Conservation (phyloP, 1,140 invertebrate genomes). For the Zaprionus inermis region DNA sequence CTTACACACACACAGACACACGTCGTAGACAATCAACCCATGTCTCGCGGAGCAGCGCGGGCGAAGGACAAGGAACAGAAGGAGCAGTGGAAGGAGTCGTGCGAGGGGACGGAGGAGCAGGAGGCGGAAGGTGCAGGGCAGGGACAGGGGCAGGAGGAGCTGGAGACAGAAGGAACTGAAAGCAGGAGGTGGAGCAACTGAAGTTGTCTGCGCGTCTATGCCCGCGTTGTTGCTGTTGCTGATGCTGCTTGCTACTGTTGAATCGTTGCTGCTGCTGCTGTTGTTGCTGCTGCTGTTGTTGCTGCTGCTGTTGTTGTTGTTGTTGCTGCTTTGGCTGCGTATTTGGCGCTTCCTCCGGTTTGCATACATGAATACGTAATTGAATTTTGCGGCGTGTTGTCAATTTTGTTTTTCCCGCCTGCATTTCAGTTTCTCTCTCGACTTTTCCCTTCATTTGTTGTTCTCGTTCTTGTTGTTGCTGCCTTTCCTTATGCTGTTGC, state of each 20-base stretch:
- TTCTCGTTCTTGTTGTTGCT: conserved; percentile 21
- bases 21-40: conserved; percentile 56
- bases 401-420: conserved; percentile 79
- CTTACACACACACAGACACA: conserved; percentile 11
- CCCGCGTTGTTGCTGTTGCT: conserved; percentile 27
- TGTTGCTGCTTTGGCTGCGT: conserved; percentile 56
- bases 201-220: conserved; percentile 39
- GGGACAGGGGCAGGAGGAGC: neutral
- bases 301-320: conserved; percentile 23
- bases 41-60: conserved; percentile 43
- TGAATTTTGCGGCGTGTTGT: conserved; percentile 80
- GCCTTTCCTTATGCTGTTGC: conserved; percentile 35
- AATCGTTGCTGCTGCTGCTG: conserved; percentile 28
- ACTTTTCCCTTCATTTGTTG: conserved; percentile 1
- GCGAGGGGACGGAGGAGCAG: neutral
- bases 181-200: conserved; percentile 32
- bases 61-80: conserved; percentile 26
- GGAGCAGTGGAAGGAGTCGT: neutral
- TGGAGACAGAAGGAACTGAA: neutral
- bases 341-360: conserved; percentile 73
- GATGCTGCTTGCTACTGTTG: conserved; percentile 30
- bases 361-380: conserved; percentile 81
- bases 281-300: conserved; percentile 9
- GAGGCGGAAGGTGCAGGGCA: too few relatives aligned
- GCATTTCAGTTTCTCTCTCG: conserved; percentile 42